phyloP scores from a whole-genome alignment of 2,888 invertebrate genomes.

The Athrips mouffetella region DNA sequence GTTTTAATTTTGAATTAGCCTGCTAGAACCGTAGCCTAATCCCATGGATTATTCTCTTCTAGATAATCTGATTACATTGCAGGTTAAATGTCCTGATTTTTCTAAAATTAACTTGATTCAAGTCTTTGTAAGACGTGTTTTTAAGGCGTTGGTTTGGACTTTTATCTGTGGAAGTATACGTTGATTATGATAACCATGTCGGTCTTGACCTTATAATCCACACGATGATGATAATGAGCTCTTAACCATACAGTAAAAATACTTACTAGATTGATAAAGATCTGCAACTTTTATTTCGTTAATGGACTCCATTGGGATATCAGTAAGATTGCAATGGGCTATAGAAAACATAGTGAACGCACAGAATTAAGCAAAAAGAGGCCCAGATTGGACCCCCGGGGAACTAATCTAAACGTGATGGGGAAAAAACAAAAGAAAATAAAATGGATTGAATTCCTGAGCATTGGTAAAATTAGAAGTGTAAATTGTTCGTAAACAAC shows the following conservation, averaged over 20 bases:
- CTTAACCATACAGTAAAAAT: neutral
- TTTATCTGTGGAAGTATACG: no score
- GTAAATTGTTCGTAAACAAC: neutral
- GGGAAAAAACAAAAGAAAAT: neutral
- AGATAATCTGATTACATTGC: no score
- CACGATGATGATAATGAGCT: no score
- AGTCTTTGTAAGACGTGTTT: no score
- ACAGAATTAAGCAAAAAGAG: conserved; percentile 6
- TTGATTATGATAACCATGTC: no score
- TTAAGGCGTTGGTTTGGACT: no score
- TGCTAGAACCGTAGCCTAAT: no score
- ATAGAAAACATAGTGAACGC: neutral
- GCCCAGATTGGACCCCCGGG: neutral
- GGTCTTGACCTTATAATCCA: no score
- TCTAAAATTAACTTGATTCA: no score
- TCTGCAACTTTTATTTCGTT: neutral
- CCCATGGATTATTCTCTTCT: no score
- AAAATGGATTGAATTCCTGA: neutral
- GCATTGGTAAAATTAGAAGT: neutral
- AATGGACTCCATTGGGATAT: neutral
- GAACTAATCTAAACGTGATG: neutral
- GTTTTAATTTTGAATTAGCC: no score
- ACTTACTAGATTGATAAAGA: neutral
- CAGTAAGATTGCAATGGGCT: conserved; percentile 2
- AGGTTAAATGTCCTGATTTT: no score